Evolutionary conservation across 2,888 invertebrate genomes (phyloP).

Genomic region (Alloplasta piceator): DNA sequence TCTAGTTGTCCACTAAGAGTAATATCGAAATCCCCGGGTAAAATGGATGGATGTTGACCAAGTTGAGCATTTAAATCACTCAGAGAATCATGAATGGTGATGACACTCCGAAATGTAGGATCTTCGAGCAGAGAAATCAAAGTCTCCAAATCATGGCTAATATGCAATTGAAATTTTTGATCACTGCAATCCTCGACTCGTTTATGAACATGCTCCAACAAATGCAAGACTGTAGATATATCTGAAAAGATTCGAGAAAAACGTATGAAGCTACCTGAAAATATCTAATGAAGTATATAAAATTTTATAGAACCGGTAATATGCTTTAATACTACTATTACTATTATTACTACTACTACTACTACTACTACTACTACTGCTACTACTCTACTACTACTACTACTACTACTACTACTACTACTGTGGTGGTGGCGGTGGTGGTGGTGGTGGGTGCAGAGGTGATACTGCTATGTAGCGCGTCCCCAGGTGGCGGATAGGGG

Average conservation of each 20-base stretch:
- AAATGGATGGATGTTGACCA: conserved; percentile 95
- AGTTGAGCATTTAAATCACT: conserved; percentile 94
- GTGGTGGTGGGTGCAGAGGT: too few species aligned
- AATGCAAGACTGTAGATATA: conserved; percentile 94
- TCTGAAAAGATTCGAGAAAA: conserved; percentile 84
- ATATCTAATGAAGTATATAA: neutral
- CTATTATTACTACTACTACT: too few species aligned
- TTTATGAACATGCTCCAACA: conserved; percentile 94
- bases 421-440: too few species aligned
- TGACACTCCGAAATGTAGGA: conserved; percentile 95
- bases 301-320: too few species aligned
- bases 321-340: too few species aligned
- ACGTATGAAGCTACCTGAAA: neutral
- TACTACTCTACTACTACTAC: too few species aligned
- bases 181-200: conserved; percentile 94
- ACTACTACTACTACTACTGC: too few species aligned
- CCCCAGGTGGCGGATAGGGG: too few species aligned
- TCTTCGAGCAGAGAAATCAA: conserved; percentile 93
- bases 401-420: too few species aligned
- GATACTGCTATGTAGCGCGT: too few species aligned
- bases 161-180: conserved; percentile 90
- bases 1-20: conserved; percentile 88
- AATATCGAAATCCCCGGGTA: conserved; percentile 97
- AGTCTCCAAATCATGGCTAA: conserved; percentile 92
- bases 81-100: conserved; percentile 95